A percentile compares a stretch with the other conserved stretches of the same genome.
Evolutionary conservation across 2,888 invertebrate species (phyloP).

Genomic region (Dryococelus australis): DNA sequence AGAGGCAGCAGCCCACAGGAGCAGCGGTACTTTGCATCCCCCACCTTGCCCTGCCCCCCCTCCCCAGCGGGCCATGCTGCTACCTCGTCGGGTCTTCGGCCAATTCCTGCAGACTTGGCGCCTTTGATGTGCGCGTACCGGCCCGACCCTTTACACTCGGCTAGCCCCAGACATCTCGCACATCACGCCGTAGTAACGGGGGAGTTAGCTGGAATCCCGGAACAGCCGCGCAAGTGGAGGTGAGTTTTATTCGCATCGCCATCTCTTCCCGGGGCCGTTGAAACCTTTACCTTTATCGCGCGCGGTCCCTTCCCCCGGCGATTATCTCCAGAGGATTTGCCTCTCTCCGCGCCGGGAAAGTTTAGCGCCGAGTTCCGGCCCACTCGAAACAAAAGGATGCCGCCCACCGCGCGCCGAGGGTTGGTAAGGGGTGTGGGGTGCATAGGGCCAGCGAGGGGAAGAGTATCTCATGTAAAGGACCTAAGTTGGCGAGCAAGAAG

Average conservation of each 20-base stretch:
- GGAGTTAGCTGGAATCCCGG: background rate
- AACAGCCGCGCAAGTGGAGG: background rate
- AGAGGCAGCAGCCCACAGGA: background rate
- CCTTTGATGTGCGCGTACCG: background rate
- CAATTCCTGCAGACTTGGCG: constrained; percentile 2
- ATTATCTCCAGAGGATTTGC: background rate
- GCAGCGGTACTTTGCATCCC: background rate
- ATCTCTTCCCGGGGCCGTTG: background rate
- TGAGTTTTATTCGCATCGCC: background rate
- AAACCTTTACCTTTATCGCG: background rate
- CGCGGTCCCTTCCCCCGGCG: background rate
- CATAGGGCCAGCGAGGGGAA: background rate
- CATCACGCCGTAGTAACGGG: background rate
- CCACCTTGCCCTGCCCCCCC: background rate
- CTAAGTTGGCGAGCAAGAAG: background rate
- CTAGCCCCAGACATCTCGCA: background rate
- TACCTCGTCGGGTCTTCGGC: background rate
- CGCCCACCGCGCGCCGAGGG: background rate
- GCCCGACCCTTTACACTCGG: background rate
- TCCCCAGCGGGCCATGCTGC: background rate
- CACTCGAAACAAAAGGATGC: background rate
- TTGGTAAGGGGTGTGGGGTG: background rate
- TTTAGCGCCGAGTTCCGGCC: background rate
- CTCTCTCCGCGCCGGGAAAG: background rate
- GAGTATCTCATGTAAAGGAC: background rate